These are phyloP conservation scores for Alitta virens DNA, from an alignment of 2,888 invertebrate genomes.

Conservation along the genomic window DNA sequence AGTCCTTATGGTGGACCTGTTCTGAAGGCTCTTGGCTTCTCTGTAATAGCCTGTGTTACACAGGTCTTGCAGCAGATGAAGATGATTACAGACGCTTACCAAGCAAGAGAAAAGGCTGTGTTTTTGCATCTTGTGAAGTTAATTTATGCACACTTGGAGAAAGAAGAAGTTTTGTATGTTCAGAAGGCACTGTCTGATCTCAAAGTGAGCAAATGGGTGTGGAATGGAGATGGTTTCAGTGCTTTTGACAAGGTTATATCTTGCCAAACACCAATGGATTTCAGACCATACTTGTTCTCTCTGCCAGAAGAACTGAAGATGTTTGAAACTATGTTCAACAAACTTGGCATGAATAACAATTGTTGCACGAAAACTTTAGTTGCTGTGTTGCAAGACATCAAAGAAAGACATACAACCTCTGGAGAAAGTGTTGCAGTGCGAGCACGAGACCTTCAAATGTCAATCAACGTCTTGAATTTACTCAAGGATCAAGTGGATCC, in stretches of 20 bases:
- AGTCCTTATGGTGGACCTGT: neutral
- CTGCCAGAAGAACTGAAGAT: conserved; percentile 26
- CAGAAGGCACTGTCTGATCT: neutral
- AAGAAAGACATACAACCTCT: neutral
- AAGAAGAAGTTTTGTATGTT: conserved; percentile 3
- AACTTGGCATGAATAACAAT: conserved; percentile 20
- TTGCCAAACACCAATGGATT: conserved; percentile 14
- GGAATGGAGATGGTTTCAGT: conserved; percentile 34
- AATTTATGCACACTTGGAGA: conserved; percentile 22
- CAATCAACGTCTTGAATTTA: conserved; percentile 25
- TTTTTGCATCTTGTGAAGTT: conserved; percentile 22
- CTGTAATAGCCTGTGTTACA: conserved; percentile 13
- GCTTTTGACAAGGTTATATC: conserved; percentile 14
- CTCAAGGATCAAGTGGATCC: conserved; percentile 4
- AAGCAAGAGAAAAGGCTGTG: conserved; percentile 20
- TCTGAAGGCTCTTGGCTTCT: conserved; percentile 22
- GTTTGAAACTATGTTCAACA: conserved; percentile 23
- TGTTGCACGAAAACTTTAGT: conserved; percentile 21
- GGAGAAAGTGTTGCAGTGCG: too few species aligned
- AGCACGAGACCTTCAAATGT: conserved; percentile 9
- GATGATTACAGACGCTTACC: conserved; percentile 19
- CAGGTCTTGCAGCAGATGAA: conserved; percentile 25
- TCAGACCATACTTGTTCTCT: conserved; percentile 27
- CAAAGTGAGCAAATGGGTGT: conserved; percentile 27
- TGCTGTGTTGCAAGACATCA: conserved; percentile 21